Conservation (phyloP, 2,888 invertebrate genomes). For the Plebejus argus region DNA sequence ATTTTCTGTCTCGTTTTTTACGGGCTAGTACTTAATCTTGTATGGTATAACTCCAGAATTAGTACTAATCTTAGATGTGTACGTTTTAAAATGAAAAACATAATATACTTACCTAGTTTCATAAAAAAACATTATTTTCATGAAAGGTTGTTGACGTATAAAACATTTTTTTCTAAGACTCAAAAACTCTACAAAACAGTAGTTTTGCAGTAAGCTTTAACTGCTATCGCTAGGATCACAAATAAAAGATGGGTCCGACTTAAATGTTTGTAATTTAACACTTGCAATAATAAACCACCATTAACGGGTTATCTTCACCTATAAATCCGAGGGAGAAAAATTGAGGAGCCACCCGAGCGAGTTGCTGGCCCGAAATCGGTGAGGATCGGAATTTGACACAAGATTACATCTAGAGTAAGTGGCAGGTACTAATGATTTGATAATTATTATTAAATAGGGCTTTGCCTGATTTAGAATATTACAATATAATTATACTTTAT, state of each 20-base stretch:
- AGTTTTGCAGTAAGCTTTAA: not conserved
- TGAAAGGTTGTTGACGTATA: not conserved
- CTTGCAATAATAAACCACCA: conserved; percentile 28
- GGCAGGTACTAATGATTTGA: conserved; percentile 4
- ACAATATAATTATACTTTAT: too few species aligned
- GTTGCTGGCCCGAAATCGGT: conserved; percentile 44
- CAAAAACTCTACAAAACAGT: not conserved
- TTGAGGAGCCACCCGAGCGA: conserved; percentile 44
- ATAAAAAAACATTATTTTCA: not conserved
- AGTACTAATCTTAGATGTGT: not conserved
- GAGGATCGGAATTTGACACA: conserved; percentile 46
- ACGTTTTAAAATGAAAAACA: not conserved
- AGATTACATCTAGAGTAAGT: conserved; percentile 41
- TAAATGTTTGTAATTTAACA: conserved; percentile 25
- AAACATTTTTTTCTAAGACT: not conserved
- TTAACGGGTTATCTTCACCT: conserved; percentile 40
- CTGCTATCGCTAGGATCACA: conserved; percentile 6
- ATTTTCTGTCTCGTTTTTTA: not conserved
- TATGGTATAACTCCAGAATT: not conserved
- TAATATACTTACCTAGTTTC: too few species aligned
- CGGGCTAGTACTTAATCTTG: not conserved
- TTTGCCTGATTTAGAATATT: too few species aligned
- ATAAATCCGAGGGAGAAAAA: conserved; percentile 41
- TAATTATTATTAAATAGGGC: too few species aligned
- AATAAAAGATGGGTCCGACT: not conserved